Base-by-base conservation (phyloP, 2,113 vertebrate genomes). In the Hemiprocne comata region DNA sequence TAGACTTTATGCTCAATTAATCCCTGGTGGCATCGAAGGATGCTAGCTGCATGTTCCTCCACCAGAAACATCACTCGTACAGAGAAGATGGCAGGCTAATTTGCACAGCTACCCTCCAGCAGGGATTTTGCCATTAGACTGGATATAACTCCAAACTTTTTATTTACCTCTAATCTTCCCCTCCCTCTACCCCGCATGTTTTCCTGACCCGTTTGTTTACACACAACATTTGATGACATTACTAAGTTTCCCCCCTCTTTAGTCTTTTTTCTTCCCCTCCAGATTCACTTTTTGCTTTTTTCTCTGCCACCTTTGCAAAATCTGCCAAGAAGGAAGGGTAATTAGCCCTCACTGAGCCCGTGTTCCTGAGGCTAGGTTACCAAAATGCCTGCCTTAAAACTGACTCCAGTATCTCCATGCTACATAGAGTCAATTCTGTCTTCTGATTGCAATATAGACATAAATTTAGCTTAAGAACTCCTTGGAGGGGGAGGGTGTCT, bases 1-100 rank as follows among this genome's bases (percentile, higher is more conserved):
- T 94, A 90, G 70, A 70, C 42, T 82, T 93, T 76, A 85, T 70
- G 88, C 70, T 94, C 92, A 90, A 57, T 93, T 90, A 93, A 92
- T 90, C 74, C 86, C 80, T 58, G 26, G 90, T 85, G 73, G 40
- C 58, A 75, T 46, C 0, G 0, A 92, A 73, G 50, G 44, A 38
- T 76, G 33, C 28, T 84, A 72, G 57, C 67, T 88, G 42, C 6
- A 0, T 78, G 44, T 57, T 94, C 28, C 44, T 86, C 38, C 85
- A 92, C 48, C 55, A 89, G 61, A 79, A 72, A 10, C 67, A 82
- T 82, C 67, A 54, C 51, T 16, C 34, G 25, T 28, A 31, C 25
- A 42, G 46, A 0, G 5, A 93, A 78, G 36, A 58, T 14, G 16
- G 19, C 12, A 90, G 61, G 44, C 10, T 93, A 81, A 75, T 94